Evolutionary conservation across 2,113 vertebrate genomes (phyloP).

Genomic region (Macrotis lagotis): DNA sequence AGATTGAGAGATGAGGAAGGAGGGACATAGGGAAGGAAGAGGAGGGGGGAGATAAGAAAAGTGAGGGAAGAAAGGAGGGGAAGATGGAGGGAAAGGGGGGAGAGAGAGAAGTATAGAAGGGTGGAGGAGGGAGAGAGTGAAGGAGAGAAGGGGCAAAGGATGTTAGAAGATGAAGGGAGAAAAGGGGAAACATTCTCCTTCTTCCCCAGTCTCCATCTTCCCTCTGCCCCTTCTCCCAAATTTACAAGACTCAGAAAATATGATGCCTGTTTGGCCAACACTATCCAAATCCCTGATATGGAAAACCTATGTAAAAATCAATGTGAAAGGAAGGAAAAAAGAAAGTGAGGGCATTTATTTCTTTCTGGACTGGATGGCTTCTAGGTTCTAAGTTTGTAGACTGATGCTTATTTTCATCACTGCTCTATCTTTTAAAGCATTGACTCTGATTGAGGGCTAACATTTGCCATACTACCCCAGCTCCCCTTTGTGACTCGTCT

Average conservation of each 20-base stretch:
- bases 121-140: neutral
- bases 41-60: too few species aligned
- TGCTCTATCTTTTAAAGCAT: neutral
- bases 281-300: neutral
- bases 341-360: neutral
- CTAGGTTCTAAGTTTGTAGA: neutral
- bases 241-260: neutral
- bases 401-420: neutral
- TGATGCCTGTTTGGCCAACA: neutral
- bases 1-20: neutral
- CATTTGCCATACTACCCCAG: neutral
- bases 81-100: neutral
- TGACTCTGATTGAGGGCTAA: neutral
- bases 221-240: neutral
- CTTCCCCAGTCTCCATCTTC: neutral
- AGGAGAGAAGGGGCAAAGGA: neutral
- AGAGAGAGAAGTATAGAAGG: neutral
- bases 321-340: neutral
- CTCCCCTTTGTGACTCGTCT: neutral
- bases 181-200: neutral
- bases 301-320: neutral
- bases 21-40: neutral
- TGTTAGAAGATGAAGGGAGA: neutral
- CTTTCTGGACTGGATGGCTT: neutral
- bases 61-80: too few species aligned